Evolutionary conservation across 2,888 invertebrate genomes (phyloP).

Genomic region (Xylota sylvarum): DNA sequence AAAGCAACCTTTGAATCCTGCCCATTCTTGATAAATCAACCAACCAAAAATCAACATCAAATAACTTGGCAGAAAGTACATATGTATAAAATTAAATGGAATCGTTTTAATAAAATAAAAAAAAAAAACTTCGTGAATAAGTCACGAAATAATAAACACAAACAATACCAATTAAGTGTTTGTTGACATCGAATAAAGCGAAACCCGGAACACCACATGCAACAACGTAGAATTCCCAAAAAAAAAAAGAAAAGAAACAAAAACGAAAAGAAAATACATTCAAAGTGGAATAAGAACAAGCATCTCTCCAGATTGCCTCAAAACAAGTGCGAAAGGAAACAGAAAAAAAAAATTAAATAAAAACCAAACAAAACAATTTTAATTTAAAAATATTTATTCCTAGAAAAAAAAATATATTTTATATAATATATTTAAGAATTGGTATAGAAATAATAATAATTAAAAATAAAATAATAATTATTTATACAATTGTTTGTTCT

Average conservation of each 20-base stretch:
- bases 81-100: too few relatives aligned
- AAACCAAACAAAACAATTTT: slow-evolving; percentile 50
- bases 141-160: too few relatives aligned
- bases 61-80: too few relatives aligned
- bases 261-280: not conserved
- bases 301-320: not conserved
- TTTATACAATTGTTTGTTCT: slow-evolving; percentile 69
- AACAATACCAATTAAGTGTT: not conserved
- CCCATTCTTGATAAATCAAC: too few relatives aligned
- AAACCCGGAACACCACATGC: not conserved
- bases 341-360: slow-evolving; percentile 25
- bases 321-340: slow-evolving; percentile 13
- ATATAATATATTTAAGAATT: slow-evolving; percentile 73
- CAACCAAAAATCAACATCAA: too few relatives aligned
- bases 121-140: too few relatives aligned
- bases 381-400: slow-evolving; percentile 77
- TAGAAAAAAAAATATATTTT: slow-evolving; percentile 69
- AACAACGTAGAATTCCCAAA: not conserved
- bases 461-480: slow-evolving; percentile 75
- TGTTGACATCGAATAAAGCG: too few relatives aligned
- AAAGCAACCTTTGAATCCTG: too few relatives aligned
- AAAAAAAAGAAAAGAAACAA: not conserved
- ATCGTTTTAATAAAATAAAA: too few relatives aligned
- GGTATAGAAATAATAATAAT: slow-evolving; percentile 74
- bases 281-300: not conserved